Conservation (phyloP, 2,797 vertebrate genomes). For the Cephalopachus bancanus region DNA sequence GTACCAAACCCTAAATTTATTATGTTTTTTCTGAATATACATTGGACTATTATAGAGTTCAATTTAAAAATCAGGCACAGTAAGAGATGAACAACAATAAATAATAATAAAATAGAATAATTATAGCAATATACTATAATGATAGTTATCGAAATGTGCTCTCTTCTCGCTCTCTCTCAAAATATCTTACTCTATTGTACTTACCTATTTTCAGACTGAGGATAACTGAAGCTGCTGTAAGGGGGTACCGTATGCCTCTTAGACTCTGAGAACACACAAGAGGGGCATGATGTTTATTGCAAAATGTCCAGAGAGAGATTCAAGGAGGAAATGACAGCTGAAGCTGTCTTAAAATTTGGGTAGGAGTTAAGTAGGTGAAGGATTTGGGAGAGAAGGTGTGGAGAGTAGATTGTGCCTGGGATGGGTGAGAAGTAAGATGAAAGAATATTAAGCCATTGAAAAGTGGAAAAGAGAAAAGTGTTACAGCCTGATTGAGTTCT, state of each 20-base stretch:
- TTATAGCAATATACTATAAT: neutral
- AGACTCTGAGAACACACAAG: neutral
- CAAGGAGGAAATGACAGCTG: neutral
- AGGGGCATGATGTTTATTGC: accelerated
- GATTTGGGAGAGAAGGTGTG: neutral
- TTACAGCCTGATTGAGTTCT: too few relatives aligned
- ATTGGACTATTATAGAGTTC: neutral
- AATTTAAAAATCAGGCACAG: neutral
- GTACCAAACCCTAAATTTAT: neutral
- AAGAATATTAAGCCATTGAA: neutral
- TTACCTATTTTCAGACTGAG: neutral
- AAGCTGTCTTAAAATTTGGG: neutral
- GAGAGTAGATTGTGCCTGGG: neutral
- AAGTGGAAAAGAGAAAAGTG: neutral
- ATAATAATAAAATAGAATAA: neutral
- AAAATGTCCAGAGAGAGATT: slow-evolving; percentile 10
- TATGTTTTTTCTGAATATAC: neutral
- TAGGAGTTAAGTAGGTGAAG: neutral
- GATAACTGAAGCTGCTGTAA: neutral
- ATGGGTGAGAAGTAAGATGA: neutral
- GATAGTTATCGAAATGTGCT: neutral
- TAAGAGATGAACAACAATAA: neutral
- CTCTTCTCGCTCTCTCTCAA: neutral
- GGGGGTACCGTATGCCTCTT: neutral
- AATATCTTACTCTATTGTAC: neutral